A percentile compares a stretch with the other conserved stretches of the same genome.
These are phyloP conservation scores for Holacanthus passer DNA, from an alignment of 2,113 vertebrate species.

Conservation along the genomic window DNA sequence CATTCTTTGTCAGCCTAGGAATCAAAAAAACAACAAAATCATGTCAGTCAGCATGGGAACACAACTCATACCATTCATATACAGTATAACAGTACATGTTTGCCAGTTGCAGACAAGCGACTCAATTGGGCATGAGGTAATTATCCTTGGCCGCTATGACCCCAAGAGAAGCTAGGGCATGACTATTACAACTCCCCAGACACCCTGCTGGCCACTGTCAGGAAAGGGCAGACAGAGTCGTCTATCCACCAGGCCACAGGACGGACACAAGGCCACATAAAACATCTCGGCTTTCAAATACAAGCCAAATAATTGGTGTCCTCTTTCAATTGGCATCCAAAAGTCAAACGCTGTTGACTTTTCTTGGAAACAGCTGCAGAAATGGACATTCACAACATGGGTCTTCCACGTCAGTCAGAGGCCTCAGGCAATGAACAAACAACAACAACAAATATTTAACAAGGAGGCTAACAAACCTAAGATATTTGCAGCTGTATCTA, in stretches of 20 bases:
- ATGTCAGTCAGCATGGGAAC: constrained; percentile 13
- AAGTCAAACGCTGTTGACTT: constrained; percentile 75
- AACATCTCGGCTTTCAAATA: constrained; percentile 72
- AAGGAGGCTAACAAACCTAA: constrained; percentile 31
- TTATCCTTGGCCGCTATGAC: constrained; percentile 68
- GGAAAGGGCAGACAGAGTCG: constrained; percentile 68
- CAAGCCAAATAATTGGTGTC: constrained; percentile 66
- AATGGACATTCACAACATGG: constrained; percentile 51
- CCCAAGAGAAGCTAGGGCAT: constrained; percentile 43
- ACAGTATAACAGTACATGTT: background rate
- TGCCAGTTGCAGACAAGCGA: constrained; percentile 20
- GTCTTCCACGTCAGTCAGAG: constrained; percentile 30
- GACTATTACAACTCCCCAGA: constrained; percentile 64
- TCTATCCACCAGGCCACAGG: constrained; percentile 49
- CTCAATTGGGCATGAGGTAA: constrained; percentile 50
- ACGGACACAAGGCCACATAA: constrained; percentile 59
- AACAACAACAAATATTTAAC: constrained; percentile 44
- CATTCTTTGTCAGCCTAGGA: constrained; percentile 69
- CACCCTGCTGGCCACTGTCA: constrained; percentile 62
- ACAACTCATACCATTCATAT: background rate
- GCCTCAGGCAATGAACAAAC: constrained; percentile 27
- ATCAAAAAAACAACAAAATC: constrained; percentile 37
- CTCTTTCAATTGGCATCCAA: constrained; percentile 68
- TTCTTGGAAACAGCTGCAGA: constrained; percentile 77
- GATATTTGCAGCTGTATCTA: constrained; percentile 53